Evolutionary conservation across 2,797 vertebrate species (phyloP), one percentile per base, ranked within the genome.

Genomic region (Propithecus perrieri): DNA sequence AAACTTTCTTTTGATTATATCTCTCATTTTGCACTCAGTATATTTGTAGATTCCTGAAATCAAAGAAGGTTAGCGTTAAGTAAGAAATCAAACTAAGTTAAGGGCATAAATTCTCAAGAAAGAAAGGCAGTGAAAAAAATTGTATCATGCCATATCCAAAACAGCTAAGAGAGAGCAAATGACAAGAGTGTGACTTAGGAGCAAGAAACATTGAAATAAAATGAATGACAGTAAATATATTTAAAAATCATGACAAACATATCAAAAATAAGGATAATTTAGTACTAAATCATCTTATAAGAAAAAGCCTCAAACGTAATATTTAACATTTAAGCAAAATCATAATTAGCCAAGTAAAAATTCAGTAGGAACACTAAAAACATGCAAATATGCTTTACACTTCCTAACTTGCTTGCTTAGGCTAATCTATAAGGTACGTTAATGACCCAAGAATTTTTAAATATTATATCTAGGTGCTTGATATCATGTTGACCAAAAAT

Each of bases 1-100:
- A 98, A 98, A 96, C 69, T 86, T 92, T 97, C 91, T 92, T 98
- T 97, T 98, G 97, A 98, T 98, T 98, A 97, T 96, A 94, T 96
- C 93, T 97, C 69, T 98, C 86, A 97, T 97, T 98, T 98, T 79
- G 8, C 33, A 86, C 63, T 93, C 38, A 55, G 63, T 53, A 94
- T 97, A 97, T 97, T 85, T 95, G 91, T 92, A 65, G 96, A 96
- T 97, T 81, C 24, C 94, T 95, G 90, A 98, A 98, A 98, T 98
- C 96, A 98, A 84, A 96, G 59, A 96, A 95, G 30, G 96, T 97
- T 98, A 98, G 85, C 95, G 89, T 65, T 90, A 85, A 96, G 81
- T 65, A 85, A 92, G 57, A 95, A 96, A 97, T 94, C 53, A 95
- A 28, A n/a, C 95, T 97, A 97, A 96, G 95, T 97, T 96, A 71